Evolutionary conservation across 2,888 invertebrate genomes (phyloP), one percentile per base, ranked within the genome.

Genomic region (Sycophila texana): DNA sequence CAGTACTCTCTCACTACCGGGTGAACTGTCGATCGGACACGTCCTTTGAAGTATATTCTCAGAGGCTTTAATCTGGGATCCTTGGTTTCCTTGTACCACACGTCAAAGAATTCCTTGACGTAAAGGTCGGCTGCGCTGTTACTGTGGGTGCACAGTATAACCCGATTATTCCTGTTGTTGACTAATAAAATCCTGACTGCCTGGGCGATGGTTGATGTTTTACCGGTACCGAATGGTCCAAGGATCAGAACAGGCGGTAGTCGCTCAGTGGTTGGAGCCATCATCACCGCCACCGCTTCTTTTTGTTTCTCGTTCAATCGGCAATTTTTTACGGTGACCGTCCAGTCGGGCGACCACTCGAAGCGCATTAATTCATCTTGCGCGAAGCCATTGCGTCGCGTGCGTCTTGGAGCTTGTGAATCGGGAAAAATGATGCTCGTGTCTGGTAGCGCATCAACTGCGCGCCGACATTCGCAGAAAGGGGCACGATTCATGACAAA

Each of bases 101-200:
- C 93, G 90, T 96, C 95, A 77, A 97, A 92, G 89, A 96, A 96
- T 86, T 96, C 96, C 86, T 95, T 95, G 58, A 96, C 95, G 86
- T 96, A 96, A 79, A 96, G 91, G 91, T 96, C 96, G 13, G 96
- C 96, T 16, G 96, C 96, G 86, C 96, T 96, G 91, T 97, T 96
- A 68, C 96, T 96, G 91, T 96, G 96, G 2, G 96, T 96, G 88
- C 96, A 97, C 73, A 97, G 94, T 81, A 97, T 92, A 73, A 97
- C 94, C 86, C 94, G 93, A 39, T 94, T 93, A 22, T 93, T 92
- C 0, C 93, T 91, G 85, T 95, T 94, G 0, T 95, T 95, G 84
- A 92, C 91, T 12, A 90, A 79, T 26, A 89, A 82, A 12, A 88
- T 82, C 20, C 84, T 83, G 3, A 89, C 66, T 2, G 90, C 89